These are phyloP conservation scores for Amphiprion ocellaris DNA, from an alignment of 2,113 vertebrate genomes.

Conservation along the genomic window DNA sequence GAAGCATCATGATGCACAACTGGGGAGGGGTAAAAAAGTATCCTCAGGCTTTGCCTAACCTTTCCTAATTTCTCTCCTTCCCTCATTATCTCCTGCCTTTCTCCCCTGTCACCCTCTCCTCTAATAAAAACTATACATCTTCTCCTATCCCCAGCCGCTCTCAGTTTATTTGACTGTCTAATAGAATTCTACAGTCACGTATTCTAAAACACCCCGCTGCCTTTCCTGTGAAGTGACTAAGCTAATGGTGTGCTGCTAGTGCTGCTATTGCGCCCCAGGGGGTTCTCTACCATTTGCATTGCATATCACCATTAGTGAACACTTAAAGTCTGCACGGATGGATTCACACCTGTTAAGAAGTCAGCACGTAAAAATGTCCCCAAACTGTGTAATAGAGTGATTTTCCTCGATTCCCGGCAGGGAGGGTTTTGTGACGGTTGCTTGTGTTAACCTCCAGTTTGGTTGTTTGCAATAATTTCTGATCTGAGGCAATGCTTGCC, in stretches of 20 bases:
- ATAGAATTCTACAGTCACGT: conserved; percentile 28
- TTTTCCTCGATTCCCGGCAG: conserved; percentile 5
- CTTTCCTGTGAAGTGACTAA: conserved; percentile 47
- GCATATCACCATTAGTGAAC: conserved; percentile 18
- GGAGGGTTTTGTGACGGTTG: neutral
- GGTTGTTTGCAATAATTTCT: conserved; percentile 2
- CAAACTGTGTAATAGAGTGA: neutral
- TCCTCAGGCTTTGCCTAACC: conserved; percentile 13
- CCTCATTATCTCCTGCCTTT: conserved; percentile 2
- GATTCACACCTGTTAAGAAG: conserved; percentile 6
- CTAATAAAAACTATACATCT: neutral
- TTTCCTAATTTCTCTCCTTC: neutral
- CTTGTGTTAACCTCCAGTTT: neutral
- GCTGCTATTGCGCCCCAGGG: conserved; percentile 14
- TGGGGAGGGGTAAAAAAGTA: neutral
- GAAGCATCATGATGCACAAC: conserved; percentile 16
- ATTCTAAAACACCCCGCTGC: conserved; percentile 14
- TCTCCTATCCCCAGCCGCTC: neutral
- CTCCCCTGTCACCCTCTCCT: neutral
- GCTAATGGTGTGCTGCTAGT: conserved; percentile 53
- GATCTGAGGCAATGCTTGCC: conserved; percentile 11
- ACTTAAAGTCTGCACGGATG: conserved; percentile 2
- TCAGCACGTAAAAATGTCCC: neutral
- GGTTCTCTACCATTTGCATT: conserved; percentile 24
- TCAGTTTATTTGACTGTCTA: conserved; percentile 23